Evolutionary conservation across 92 coral and sea anemone genomes (phyloP).

Genomic region (Paramuricea clavata): DNA sequence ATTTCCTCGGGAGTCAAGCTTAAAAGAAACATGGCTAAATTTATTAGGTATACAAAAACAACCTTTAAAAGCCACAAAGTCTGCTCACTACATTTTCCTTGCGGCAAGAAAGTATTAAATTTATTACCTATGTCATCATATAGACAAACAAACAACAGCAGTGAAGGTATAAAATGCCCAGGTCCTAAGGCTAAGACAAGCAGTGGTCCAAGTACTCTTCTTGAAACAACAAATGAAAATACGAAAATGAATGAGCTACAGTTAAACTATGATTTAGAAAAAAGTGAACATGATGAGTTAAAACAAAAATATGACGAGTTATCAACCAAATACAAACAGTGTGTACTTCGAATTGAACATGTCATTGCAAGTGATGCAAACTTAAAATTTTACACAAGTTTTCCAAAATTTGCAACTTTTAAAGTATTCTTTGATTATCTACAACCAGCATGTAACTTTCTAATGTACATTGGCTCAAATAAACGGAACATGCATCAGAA

Average conservation of each 20-base stretch:
- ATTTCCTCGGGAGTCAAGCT: not conserved
- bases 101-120: not conserved
- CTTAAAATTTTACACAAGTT: conserved; percentile 4
- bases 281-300: not conserved
- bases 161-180: not conserved
- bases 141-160: not conserved
- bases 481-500: conserved; percentile 3
- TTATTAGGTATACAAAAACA: not conserved
- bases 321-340: not conserved
- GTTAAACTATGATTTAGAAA: not conserved
- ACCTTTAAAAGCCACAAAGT: conserved; percentile 34
- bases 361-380: conserved; percentile 20
- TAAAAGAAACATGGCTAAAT: conserved; percentile 8
- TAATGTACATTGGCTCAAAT: conserved; percentile 4
- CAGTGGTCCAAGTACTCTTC: not conserved
- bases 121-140: not conserved
- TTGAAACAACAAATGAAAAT: not conserved
- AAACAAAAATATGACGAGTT: not conserved
- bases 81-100: not conserved
- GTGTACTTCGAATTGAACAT: conserved; percentile 6
- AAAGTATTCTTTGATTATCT: conserved; percentile 14
- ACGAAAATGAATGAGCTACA: not conserved
- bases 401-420: conserved; percentile 5
- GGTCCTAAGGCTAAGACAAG: not conserved
- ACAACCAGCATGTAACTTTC: conserved; percentile 20